Percentiles rank a stretch among this genome's conserved stretches.
phyloP scores from a whole-genome alignment of 2,888 invertebrate genomes.

The Agonopterix subpropinquella region DNA sequence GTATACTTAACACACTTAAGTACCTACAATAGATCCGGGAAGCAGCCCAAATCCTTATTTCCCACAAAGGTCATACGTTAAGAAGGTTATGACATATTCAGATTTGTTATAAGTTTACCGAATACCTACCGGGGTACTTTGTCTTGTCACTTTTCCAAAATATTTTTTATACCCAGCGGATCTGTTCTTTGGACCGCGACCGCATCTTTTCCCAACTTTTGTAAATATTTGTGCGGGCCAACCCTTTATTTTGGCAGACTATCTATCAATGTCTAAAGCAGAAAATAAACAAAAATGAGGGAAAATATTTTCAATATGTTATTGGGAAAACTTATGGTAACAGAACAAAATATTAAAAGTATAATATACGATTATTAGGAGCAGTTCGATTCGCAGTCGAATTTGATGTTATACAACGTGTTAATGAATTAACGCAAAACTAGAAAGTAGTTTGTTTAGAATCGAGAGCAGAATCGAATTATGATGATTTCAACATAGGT shows the following conservation, averaged over 20 bases:
- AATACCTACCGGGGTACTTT: no score
- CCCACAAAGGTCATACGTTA: no score
- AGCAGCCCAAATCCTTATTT: no score
- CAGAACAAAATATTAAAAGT: neutral
- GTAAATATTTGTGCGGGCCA: slow-evolving; percentile 42
- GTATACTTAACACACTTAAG: no score
- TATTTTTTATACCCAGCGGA: slow-evolving; percentile 28
- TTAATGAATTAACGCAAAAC: no score
- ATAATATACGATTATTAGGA: neutral
- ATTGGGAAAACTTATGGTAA: slow-evolving; percentile 2
- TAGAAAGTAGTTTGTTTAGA: no score
- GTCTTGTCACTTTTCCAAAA: neutral
- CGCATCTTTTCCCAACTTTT: slow-evolving; percentile 28
- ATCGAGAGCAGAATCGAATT: no score
- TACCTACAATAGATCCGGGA: no score
- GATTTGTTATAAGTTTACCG: no score
- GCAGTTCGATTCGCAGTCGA: neutral
- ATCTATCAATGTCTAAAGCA: slow-evolving; percentile 50
- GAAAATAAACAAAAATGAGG: slow-evolving; percentile 34
- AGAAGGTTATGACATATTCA: no score
- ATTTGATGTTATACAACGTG: no score
- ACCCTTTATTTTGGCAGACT: slow-evolving; percentile 42
- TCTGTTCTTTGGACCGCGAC: slow-evolving; percentile 20
- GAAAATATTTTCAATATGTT: slow-evolving; percentile 24
- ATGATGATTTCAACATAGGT: no score